Evolutionary conservation across 1,140 invertebrate genomes (phyloP), one percentile per base, ranked within the genome.

Genomic region (Drosophila orena): DNA sequence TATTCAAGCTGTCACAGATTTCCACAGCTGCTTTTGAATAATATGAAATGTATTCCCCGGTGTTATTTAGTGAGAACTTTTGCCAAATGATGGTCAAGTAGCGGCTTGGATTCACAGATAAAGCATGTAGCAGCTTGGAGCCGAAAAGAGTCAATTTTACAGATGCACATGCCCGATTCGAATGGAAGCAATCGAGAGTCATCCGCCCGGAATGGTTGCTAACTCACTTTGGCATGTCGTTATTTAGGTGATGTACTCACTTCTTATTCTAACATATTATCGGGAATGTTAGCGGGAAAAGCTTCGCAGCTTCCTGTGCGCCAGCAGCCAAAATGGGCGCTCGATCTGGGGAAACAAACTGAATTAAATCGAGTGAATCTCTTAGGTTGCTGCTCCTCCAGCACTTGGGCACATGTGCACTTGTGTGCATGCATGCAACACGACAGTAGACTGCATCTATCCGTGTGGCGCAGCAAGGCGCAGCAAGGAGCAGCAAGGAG

Each of bases 351-450:
- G 15, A 30, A 50, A 50, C 47, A 50, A 50, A 50, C 24, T 50
- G 47, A 30, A 50, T 50, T 50, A 50, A 50, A 50, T 50, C 47
- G 47, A 34, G 47, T 44, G 42, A 44, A 22, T 44, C 42, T 20
- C 11, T 22, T 22, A 15, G 42, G 42, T 44, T 44, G 8, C 17
- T 20, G 15, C 10, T 44, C 7, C 17, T 22, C 11, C 15, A 12
- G 42, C 17, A 20, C 40, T 43, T 43, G 40, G 24, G 7, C 24
- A 10, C 27, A 7, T 43, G 42, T 20, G 42, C 42, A 12, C 42
- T 44, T 44, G 42, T 43, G 8, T 20, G 15, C 17, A 3, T 17
- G 3, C 10, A 15, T n/a, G 8, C 27, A 10, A 30, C 8, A 30
- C 30, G 5, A 24, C 0, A 7, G 15, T 15, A 15, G 27, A 5